Percentiles rank a stretch among this genome's conserved stretches.
phyloP scores from a whole-genome alignment of 2,888 invertebrate genomes.

The Papilio demoleus region DNA sequence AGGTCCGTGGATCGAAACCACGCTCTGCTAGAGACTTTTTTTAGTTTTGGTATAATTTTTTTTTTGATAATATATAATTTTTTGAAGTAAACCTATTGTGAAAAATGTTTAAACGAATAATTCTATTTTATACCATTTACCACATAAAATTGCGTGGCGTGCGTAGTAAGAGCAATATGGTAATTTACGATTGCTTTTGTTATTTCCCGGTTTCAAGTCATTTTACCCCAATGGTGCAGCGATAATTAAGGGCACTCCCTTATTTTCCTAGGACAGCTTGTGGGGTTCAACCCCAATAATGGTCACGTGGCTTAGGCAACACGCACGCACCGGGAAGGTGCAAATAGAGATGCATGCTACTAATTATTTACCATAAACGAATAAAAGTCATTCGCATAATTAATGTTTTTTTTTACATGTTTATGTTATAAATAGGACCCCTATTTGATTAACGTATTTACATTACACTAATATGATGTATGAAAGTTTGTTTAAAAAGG shows the following conservation, averaged over 20 bases:
- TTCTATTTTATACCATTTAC: no score
- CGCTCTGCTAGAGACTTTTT: constrained; percentile 84
- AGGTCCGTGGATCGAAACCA: constrained; percentile 96
- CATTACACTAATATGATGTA: background rate
- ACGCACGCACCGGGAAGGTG: constrained; percentile 55
- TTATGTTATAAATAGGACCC: background rate
- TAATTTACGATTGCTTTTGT: constrained; percentile 56
- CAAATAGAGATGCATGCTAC: constrained; percentile 50
- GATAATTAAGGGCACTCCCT: constrained; percentile 75
- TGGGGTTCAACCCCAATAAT: constrained; percentile 66
- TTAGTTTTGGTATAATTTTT: no score
- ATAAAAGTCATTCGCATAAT: constrained; percentile 14
- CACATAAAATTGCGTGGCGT: constrained; percentile 11
- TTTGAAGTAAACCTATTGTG: no score
- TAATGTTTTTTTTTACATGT: constrained; percentile 10
- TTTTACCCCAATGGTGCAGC: constrained; percentile 58
- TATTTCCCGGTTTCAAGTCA: constrained; percentile 45
- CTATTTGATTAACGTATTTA: background rate
- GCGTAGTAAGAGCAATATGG: constrained; percentile 41
- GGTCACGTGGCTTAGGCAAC: constrained; percentile 59
- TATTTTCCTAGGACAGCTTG: constrained; percentile 54
- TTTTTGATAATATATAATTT: no score
- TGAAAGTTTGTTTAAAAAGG: background rate
- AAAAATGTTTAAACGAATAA: no score
- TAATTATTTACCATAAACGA: constrained; percentile 36